Percentiles rank a stretch among this genome's conserved stretches.
Evolutionary conservation across 2,113 vertebrate species (phyloP).

Genomic region (Rhadina sibilatrix): DNA sequence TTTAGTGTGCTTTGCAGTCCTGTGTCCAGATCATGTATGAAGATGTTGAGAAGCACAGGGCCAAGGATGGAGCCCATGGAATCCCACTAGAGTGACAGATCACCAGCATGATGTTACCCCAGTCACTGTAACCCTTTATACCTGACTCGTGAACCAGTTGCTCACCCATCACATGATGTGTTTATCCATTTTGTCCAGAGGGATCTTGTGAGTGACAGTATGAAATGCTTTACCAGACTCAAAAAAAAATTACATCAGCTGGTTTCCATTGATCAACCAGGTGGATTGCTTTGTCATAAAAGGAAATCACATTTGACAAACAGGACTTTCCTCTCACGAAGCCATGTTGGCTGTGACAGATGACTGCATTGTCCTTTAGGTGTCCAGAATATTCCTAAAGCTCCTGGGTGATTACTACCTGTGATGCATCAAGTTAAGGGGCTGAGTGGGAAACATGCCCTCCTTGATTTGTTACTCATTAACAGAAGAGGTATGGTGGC

Average conservation of each 20-base stretch:
- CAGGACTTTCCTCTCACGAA: not conserved
- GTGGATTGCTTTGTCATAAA: not conserved
- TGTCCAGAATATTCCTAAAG: not conserved
- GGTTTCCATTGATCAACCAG: not conserved
- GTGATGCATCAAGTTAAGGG: not conserved
- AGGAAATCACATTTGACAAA: not conserved
- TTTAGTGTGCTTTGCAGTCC: not conserved
- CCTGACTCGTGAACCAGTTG: rapidly evolving
- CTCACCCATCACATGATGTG: not conserved
- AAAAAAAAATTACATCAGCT: not conserved
- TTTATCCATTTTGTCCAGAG: not conserved
- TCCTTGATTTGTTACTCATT: not conserved
- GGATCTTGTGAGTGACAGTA: not conserved
- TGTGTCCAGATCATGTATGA: not conserved
- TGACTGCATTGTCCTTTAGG: not conserved
- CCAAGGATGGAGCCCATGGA: not conserved
- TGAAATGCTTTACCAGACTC: not conserved
- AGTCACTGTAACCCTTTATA: not conserved
- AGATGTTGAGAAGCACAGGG: not conserved
- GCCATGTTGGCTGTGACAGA: not conserved
- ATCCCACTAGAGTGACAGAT: not conserved
- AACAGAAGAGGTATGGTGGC: not conserved
- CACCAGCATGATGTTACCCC: not conserved
- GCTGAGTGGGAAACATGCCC: not conserved
- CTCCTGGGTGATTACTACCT: not conserved